Evolutionary conservation across 2,888 invertebrate species (phyloP).

Genomic region (Phortica magna): DNA sequence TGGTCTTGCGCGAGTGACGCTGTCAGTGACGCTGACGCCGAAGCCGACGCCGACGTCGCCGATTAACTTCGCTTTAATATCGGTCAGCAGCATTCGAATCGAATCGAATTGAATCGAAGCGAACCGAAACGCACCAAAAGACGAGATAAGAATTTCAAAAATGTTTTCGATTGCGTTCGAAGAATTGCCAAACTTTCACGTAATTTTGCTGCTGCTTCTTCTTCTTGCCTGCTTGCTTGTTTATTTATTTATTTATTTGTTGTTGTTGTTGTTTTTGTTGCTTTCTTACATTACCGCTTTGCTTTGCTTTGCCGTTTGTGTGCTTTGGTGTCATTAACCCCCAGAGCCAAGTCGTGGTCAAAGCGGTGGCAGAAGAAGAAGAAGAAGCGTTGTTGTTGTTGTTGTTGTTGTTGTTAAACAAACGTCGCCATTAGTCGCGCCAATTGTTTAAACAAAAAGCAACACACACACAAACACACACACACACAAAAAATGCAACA

Average conservation of each 20-base stretch:
- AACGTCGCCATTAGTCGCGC: too few species aligned
- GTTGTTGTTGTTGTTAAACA: too few species aligned
- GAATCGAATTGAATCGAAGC: too few species aligned
- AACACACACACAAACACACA: too few species aligned
- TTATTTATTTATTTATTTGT: neutral
- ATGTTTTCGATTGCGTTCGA: conserved; percentile 64
- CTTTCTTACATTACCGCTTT: neutral
- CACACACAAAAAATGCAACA: too few species aligned
- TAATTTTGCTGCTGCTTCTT: conserved; percentile 21
- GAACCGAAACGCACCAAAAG: neutral
- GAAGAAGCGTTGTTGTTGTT: conserved; percentile 40
- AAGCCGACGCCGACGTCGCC: too few species aligned
- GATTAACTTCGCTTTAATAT: conserved; percentile 37
- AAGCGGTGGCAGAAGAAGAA: conserved; percentile 31
- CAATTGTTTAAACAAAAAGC: too few species aligned
- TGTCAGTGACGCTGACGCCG: too few species aligned
- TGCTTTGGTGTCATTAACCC: conserved; percentile 6
- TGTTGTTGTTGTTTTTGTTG: conserved; percentile 14
- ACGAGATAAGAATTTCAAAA: conserved; percentile 73
- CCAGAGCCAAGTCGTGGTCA: neutral
- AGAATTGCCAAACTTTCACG: conserved; percentile 33
- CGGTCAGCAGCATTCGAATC: conserved; percentile 45
- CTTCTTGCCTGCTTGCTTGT: neutral
- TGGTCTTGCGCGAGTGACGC: too few species aligned
- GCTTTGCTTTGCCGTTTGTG: neutral